Conservation (phyloP, 2,113 vertebrate genomes). For the Nipponia nippon region DNA sequence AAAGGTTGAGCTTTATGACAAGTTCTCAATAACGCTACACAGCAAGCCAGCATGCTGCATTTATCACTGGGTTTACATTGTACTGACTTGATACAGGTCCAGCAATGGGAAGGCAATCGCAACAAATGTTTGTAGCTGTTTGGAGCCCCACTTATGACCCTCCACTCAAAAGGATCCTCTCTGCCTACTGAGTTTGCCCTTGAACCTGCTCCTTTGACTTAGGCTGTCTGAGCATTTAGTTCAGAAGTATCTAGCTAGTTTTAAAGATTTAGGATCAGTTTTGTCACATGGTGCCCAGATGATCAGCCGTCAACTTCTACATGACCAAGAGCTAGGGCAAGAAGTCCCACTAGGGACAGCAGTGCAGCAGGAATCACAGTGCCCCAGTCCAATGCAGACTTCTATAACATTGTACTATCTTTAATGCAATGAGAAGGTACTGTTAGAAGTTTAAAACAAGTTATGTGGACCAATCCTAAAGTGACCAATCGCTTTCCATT, state of each 20-base stretch:
- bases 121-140: neutral
- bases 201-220: neutral
- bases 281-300: neutral
- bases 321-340: neutral
- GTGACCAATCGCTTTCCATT: neutral
- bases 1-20: neutral
- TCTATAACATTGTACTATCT: neutral
- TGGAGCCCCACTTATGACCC: neutral
- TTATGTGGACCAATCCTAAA: neutral
- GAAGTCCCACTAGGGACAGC: neutral
- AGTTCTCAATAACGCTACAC: neutral
- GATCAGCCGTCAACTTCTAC: neutral
- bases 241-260: neutral
- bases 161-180: neutral
- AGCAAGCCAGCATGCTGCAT: neutral
- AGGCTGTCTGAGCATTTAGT: neutral
- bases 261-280: neutral
- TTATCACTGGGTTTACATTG: neutral
- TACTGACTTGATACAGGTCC: neutral
- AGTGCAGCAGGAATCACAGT: neutral
- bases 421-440: neutral
- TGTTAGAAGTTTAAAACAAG: neutral
- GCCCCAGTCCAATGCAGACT: neutral
- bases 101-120: neutral
- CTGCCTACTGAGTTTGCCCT: neutral